phyloP scores from a whole-genome alignment of 2,797 vertebrate genomes.

The Poecilia velifera region DNA sequence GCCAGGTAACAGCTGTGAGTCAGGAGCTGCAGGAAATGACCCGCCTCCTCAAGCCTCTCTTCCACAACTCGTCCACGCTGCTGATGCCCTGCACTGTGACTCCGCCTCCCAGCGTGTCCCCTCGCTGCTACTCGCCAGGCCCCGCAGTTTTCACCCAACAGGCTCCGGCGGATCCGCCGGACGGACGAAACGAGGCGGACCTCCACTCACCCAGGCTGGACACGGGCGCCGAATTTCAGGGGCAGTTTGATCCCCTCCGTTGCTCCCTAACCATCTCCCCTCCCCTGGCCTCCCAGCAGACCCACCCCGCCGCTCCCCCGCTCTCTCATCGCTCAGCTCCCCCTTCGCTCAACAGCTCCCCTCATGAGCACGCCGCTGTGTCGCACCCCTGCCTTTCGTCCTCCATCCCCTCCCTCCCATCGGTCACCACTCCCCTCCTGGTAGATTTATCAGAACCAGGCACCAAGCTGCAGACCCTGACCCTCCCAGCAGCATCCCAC shows the following conservation, averaged over 20 bases:
- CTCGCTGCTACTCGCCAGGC: constrained; percentile 58
- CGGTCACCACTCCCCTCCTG: constrained; percentile 41
- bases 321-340: constrained; percentile 67
- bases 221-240: not conserved
- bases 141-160: constrained; percentile 33
- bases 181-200: not conserved
- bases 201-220: constrained; percentile 16
- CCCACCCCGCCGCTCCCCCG: constrained; percentile 60
- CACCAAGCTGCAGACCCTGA: not conserved
- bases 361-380: constrained; percentile 46
- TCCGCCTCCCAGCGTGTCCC: constrained; percentile 65
- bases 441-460: constrained; percentile 44
- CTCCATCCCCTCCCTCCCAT: constrained; percentile 49
- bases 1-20: constrained; percentile 81
- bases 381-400: constrained; percentile 41
- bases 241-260: constrained; percentile 30
- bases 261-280: not conserved
- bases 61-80: constrained; percentile 66
- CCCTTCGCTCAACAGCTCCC: constrained; percentile 72
- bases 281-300: constrained; percentile 22
- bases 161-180: constrained; percentile 1
- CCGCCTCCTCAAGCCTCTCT: constrained; percentile 78
- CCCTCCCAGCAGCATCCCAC: constrained; percentile 19
- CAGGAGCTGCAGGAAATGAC: constrained; percentile 85
- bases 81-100: constrained; percentile 58